phyloP scores from a whole-genome alignment of 2,113 vertebrate genomes.

The Brienomyrus longianalis region DNA sequence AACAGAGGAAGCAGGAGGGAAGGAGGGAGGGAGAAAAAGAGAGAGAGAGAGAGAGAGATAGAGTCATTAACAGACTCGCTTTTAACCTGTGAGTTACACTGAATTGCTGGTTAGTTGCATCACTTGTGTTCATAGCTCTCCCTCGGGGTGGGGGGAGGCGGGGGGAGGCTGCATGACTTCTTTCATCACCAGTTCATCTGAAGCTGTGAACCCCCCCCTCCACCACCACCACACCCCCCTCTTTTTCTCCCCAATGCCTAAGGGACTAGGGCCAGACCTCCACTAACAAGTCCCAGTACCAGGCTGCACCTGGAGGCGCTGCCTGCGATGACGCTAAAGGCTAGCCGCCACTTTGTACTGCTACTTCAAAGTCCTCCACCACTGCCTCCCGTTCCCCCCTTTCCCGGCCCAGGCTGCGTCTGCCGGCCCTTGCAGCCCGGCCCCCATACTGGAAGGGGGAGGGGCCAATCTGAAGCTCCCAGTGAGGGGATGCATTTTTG shows the following conservation, averaged over 20 bases:
- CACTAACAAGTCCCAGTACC: slow-evolving; percentile 20
- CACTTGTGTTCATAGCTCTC: slow-evolving; percentile 28
- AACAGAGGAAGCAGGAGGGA: neutral
- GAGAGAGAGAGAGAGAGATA: neutral
- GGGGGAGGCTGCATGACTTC: slow-evolving; percentile 34
- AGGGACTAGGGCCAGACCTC: slow-evolving; percentile 14
- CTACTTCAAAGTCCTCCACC: slow-evolving; percentile 36
- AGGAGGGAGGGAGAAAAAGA: neutral
- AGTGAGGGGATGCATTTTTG: neutral
- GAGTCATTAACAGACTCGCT: slow-evolving; percentile 6
- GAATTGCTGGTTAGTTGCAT: slow-evolving; percentile 44
- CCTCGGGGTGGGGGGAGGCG: slow-evolving; percentile 27
- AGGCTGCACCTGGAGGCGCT: neutral
- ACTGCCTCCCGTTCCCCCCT: slow-evolving; percentile 19
- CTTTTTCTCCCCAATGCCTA: neutral
- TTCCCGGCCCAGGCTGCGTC: neutral
- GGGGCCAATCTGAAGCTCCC: neutral
- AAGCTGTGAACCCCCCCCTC: slow-evolving; percentile 18
- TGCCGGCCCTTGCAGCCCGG: slow-evolving; percentile 2
- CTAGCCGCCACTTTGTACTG: slow-evolving; percentile 34
- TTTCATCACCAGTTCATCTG: slow-evolving; percentile 43
- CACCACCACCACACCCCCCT: neutral
- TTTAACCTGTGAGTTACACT: slow-evolving; percentile 38
- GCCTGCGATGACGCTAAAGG: neutral
- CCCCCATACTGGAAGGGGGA: neutral